Conservation (phyloP, 2,113 vertebrate genomes). For the Elephantulus edwardii region DNA sequence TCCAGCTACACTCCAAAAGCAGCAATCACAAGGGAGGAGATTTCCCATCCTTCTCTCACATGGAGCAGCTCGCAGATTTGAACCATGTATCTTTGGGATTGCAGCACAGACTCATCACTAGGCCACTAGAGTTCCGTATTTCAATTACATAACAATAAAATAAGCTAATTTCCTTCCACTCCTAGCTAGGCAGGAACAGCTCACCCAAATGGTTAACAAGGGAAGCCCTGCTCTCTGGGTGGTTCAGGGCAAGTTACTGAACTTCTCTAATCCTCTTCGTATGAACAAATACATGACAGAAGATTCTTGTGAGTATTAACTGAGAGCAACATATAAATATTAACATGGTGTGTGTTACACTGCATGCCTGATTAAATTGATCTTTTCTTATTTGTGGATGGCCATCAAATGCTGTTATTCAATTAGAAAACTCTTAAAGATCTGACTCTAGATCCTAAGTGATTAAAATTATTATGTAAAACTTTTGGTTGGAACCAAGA, state of each 20-base stretch:
- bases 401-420: neutral
- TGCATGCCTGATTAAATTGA: neutral
- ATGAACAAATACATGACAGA: neutral
- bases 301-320: conserved; percentile 4
- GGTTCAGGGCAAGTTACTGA: neutral
- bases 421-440: neutral
- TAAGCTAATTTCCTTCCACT: neutral
- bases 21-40: no score
- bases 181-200: fast-evolving
- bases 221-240: neutral
- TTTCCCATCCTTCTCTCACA: no score
- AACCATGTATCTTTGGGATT: no score
- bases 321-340: conserved; percentile 12
- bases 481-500: neutral
- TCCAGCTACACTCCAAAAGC: no score
- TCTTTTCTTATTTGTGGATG: neutral
- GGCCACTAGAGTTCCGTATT: no score
- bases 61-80: no score
- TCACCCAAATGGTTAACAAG: neutral
- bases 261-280: neutral
- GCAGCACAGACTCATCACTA: no score
- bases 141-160: neutral
- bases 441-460: conserved; percentile 5
- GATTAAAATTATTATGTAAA: neutral
- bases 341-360: neutral